Evolutionary conservation across 2,888 invertebrate genomes (phyloP), one percentile per base, ranked within the genome.

Genomic region (Amiota communis): DNA sequence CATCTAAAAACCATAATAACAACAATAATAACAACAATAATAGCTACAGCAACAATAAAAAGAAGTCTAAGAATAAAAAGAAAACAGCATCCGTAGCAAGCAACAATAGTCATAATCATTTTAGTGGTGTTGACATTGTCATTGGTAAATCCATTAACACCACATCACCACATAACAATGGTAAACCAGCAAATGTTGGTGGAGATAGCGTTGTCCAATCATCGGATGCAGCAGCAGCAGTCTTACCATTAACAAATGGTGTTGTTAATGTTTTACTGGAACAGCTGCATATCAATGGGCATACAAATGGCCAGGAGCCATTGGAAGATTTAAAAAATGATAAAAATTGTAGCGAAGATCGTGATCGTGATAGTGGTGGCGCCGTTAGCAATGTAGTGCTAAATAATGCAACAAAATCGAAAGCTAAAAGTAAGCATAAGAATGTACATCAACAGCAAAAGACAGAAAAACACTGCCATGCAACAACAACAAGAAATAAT

Each of bases 401-500:
- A 36, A 63, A 11, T 65, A 48, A n/a, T 65, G 65, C 48, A 48
- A 47, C 47, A 23, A 48, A 48, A 65, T 15, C 48, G 48, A 65
- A 65, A 65, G 47, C 48, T 65, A 65, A 65, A 65, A 48, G 48
- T 48, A 65, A 48, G 65, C 65, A 47, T 48, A 65, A 65, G 12
- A 6, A 48, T 48, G 65, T 17, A 49, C 65, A 65, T 15, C 64
- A 12, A 10, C 64, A 64, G n/a, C 46, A 64, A 9, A 46, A 63
- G 13, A 63, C 23, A 48, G 65, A 48, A 15, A 13, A 12, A 65
- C 48, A 65, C 65, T 65, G 65, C 65, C 65, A 65, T 65, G 65
- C 65, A 59, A 59, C 48, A 65, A 65, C 65, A 65, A 65, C 48
- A 17, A 48, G 10, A 17, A 48, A 9, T 1, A 49, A n/a, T 17